Percentiles rank a stretch among this genome's conserved stretches.
Evolutionary conservation across 2,797 vertebrate species (phyloP).

Genomic region (Centropyge bicolor): DNA sequence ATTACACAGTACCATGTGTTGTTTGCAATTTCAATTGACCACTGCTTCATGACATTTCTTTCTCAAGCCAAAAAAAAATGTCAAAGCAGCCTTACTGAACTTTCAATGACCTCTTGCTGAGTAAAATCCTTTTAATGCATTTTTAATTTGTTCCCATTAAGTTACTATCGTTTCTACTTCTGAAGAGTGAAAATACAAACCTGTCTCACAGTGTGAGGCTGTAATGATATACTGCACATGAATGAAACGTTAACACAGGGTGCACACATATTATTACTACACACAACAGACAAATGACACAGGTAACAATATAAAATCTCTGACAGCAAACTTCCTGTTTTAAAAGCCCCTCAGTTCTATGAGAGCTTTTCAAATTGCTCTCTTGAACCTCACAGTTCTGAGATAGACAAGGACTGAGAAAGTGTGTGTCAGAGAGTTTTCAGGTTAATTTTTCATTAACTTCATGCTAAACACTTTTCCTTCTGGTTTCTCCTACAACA

Average conservation of each 20-base stretch:
- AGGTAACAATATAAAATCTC: conserved; percentile 24
- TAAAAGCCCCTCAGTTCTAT: neutral
- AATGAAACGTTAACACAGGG: neutral
- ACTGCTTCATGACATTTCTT: no score
- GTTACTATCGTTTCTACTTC: neutral
- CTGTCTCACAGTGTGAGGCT: no score
- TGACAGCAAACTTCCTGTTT: conserved; percentile 10
- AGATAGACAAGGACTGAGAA: neutral
- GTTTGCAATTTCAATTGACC: no score
- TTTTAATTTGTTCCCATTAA: neutral
- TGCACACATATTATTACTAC: neutral
- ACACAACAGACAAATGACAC: conserved; percentile 18
- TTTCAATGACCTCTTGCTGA: neutral
- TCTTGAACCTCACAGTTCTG: no score
- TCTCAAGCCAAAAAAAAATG: no score
- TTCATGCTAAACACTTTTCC: neutral
- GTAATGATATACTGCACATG: neutral
- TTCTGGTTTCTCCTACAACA: conserved; percentile 30
- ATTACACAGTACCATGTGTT: neutral
- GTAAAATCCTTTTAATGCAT: neutral
- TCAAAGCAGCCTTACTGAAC: neutral
- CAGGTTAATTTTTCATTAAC: neutral
- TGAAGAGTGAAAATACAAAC: no score
- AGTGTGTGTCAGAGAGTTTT: conserved; percentile 17
- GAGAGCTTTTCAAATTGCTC: no score